Evolutionary conservation across 2,888 invertebrate genomes (phyloP), one percentile per base, ranked within the genome.

Genomic region (Epinotia brunnichana): DNA sequence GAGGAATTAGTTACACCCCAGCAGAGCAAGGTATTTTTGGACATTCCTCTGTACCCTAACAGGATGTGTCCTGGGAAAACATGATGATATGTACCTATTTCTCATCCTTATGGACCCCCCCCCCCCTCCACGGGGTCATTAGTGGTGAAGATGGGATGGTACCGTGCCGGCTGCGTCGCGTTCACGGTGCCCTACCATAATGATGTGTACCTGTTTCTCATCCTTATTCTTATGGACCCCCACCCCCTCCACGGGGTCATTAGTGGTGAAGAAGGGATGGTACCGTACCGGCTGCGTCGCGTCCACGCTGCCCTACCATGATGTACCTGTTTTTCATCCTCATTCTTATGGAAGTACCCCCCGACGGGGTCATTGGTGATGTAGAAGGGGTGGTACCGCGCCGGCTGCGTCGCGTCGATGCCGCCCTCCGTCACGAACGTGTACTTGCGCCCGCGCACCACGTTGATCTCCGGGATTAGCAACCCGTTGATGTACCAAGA

Each of bases 401-500:
- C 97, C 0, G 98, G 96, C 54, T 95, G 92, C 24, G 96, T 95
- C 0, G 97, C 94, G 87, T 98, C 95, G 54, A 95, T 91, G 21
- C 98, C 98, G 0, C 97, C 98, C 88, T 98, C 98, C 2, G 96
- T 95, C 44, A 98, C 96, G 86, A 98, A 98, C 0, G 97, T 97
- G 87, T 98, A 98, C 17, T 96, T 96, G 85, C 95, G 95, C 9
- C 98, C 98, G 66, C 98, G 94, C 0, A 98, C 96, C 54, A 98
- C 96, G 84, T 97, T 96, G 79, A 98, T 96, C 93, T 97, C 98
- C 0, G 98, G 98, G 77, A 98, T 97, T 17, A 98, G 94, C 2
- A 98, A 94, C 0, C 98, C 98, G 88, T 98, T 98, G 83, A 98
- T 97, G 93, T 97, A 98, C 98, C 98, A 98, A 0, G 97, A 96